Base-by-base conservation (phyloP, 1,140 invertebrate species). In the Whitmania pigra region DNA sequence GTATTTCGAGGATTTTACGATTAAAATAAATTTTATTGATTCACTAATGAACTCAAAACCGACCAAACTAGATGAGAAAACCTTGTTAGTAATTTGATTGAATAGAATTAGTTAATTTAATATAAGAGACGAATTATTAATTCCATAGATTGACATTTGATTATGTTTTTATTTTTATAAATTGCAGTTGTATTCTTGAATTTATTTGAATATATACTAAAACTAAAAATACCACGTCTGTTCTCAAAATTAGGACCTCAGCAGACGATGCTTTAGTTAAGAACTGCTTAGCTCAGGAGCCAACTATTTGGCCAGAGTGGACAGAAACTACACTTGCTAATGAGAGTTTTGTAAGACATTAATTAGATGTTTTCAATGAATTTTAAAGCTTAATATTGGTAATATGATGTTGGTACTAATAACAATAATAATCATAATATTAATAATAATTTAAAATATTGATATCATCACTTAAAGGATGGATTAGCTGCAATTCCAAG, bases 91-190 rank as follows among this genome's bases (percentile, higher is more conserved):
- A 49, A n/a, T n/a, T n/a, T n/a, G n/a, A n/a, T n/a, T n/a, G n/a
- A n/a, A n/a, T n/a, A n/a, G n/a, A n/a, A n/a, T n/a, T n/a, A n/a
- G n/a, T n/a, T n/a, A n/a, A n/a, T n/a, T n/a, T n/a, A n/a, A n/a
- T n/a, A n/a, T n/a, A n/a, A n/a, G n/a, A 57, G 9, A 57, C 54
- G 54, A n/a, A 25, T 57, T 57, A n/a, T 57, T 57, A 57, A 57
- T 57, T 57, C 9, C 54, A 57, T n/a, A n/a, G 25, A 3, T n/a
- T n/a, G n/a, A n/a, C n/a, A n/a, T n/a, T 57, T 57, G 20, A n/a
- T n/a, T 57, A 9, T 57, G 9, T 57, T 57, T 57, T 57, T 25
- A 57, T 2, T 9, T 3, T 5, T 3, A n/a, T 57, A 20, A 57
- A 36, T 36, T 3, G 2, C 2, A 36, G 2, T 36, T 36, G 6